Evolutionary conservation across 2,888 invertebrate species (phyloP).

Genomic region (Chelonus formosanus): DNA sequence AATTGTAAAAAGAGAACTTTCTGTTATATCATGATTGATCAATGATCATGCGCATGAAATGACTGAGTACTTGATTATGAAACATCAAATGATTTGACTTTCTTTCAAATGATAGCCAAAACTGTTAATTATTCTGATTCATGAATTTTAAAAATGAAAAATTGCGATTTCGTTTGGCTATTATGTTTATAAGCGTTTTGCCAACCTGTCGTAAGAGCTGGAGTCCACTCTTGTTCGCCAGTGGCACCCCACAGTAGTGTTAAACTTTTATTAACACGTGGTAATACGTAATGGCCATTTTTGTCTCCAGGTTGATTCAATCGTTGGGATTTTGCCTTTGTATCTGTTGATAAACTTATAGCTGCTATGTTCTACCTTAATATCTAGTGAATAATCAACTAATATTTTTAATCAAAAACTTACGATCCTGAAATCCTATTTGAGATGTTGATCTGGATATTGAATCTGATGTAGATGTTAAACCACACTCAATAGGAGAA

Average conservation of each 20-base stretch:
- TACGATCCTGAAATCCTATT: constrained; percentile 68
- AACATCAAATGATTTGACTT: too few relatives aligned
- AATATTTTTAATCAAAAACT: constrained; percentile 46
- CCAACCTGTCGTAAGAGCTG: constrained; percentile 91
- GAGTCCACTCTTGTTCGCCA: constrained; percentile 97
- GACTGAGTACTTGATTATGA: not conserved
- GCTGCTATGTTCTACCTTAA: constrained; percentile 14
- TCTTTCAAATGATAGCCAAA: too few relatives aligned
- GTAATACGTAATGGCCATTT: constrained; percentile 44
- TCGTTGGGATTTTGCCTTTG: constrained; percentile 51
- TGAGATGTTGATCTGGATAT: constrained; percentile 63
- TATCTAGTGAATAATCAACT: not conserved
- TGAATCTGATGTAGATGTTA: constrained; percentile 34
- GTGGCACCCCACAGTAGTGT: constrained; percentile 92
- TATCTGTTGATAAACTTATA: constrained; percentile 45
- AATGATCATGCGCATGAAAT: constrained; percentile 12
- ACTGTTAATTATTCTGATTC: not conserved
- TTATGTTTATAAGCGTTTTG: constrained; percentile 25
- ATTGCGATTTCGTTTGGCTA: not conserved
- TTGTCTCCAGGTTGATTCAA: constrained; percentile 54
- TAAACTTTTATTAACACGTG: constrained; percentile 67
- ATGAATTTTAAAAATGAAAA: constrained; percentile 12
- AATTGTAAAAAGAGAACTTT: not conserved
- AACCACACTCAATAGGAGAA: constrained; percentile 51
- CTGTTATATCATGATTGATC: constrained; percentile 6